Percentiles rank a stretch among this genome's conserved stretches.
Evolutionary conservation across 2,888 invertebrate genomes (phyloP).

Genomic region (Cynaeus angustus): DNA sequence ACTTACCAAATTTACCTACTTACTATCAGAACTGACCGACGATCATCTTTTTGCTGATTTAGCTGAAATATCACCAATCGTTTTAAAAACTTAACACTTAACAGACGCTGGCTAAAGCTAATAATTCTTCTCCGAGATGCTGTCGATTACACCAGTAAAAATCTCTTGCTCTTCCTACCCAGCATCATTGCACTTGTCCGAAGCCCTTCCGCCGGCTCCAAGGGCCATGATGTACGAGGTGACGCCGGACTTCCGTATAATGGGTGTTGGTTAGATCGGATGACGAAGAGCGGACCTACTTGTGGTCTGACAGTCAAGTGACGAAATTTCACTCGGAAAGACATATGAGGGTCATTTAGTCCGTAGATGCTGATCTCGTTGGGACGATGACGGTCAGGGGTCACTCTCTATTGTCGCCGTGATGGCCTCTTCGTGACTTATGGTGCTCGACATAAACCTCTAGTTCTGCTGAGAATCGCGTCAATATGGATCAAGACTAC

Average conservation of each 20-base stretch:
- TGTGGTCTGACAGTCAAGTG: slow-evolving; percentile 56
- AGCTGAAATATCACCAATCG: too few species aligned
- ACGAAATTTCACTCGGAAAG: slow-evolving; percentile 55
- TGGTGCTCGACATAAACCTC: slow-evolving; percentile 46
- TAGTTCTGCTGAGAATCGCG: slow-evolving; percentile 35
- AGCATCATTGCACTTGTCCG: slow-evolving; percentile 7
- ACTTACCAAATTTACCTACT: too few species aligned
- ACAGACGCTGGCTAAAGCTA: too few species aligned
- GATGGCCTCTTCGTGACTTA: slow-evolving; percentile 51
- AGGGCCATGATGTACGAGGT: slow-evolving; percentile 54
- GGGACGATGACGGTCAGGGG: slow-evolving; percentile 53
- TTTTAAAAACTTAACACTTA: too few species aligned
- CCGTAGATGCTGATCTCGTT: slow-evolving; percentile 54
- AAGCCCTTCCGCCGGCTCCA: slow-evolving; percentile 9
- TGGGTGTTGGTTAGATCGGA: slow-evolving; percentile 57
- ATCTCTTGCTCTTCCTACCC: slow-evolving; percentile 1
- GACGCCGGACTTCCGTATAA: slow-evolving; percentile 55
- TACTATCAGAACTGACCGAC: too few species aligned
- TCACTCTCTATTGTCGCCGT: slow-evolving; percentile 52
- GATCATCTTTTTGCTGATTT: too few species aligned
- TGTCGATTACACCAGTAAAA: neutral
- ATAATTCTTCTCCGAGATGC: too few species aligned
- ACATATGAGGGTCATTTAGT: slow-evolving; percentile 56
- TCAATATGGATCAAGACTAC: slow-evolving; percentile 18
- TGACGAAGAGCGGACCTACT: slow-evolving; percentile 57